phyloP scores from a whole-genome alignment of 2,113 vertebrate genomes.

The Puntigrus tetrazona region DNA sequence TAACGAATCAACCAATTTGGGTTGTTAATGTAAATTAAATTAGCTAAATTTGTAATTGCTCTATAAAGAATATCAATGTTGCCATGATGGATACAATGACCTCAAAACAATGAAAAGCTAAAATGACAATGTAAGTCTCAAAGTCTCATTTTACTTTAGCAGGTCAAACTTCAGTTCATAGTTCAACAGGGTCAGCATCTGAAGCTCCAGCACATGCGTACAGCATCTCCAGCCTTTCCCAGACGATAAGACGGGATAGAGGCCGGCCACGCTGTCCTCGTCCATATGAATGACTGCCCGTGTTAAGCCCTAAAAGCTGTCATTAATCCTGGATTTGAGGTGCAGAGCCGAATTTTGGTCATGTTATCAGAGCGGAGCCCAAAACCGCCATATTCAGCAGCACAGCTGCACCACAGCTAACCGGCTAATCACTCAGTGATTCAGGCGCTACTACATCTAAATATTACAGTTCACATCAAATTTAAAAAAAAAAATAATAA shows the following conservation, averaged over 20 bases:
- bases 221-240: conserved; percentile 67
- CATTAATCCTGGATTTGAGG: conserved; percentile 77
- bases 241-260: conserved; percentile 64
- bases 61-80: not conserved
- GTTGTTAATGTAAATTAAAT: not conserved
- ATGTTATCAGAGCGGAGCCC: conserved; percentile 68
- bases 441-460: not conserved
- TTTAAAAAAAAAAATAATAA: not conserved
- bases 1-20: not conserved
- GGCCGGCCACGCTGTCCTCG: conserved; percentile 66
- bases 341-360: conserved; percentile 67
- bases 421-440: not conserved
- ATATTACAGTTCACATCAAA: not conserved
- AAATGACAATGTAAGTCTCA: not conserved
- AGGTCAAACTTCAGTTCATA: not conserved
- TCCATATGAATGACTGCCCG: conserved; percentile 73
- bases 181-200: not conserved
- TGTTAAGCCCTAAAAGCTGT: conserved; percentile 75
- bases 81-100: not conserved
- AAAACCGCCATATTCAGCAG: conserved; percentile 64
- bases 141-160: not conserved
- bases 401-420: conserved; percentile 35
- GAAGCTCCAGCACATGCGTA: conserved; percentile 35
- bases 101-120: not conserved
- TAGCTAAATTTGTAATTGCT: not conserved